Conservation (phyloP, 2,888 invertebrate species). For the Apotomis betuletana region DNA sequence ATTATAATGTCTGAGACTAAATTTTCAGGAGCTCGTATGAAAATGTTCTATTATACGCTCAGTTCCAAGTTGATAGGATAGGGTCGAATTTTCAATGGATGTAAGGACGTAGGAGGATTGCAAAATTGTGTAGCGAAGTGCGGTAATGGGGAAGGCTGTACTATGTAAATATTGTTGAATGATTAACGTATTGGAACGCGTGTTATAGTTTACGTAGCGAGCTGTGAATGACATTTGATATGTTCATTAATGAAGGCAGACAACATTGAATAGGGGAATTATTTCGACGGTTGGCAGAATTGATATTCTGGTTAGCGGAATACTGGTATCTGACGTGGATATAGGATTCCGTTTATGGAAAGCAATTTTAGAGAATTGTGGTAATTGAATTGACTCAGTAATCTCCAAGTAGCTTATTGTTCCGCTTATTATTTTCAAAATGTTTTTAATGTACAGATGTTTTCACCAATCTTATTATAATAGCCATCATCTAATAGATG, state of each 20-base stretch:
- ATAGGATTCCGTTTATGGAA: no score
- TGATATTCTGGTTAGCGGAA: background rate
- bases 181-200: constrained; percentile 27
- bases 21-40: constrained; percentile 4
- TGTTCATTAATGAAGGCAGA: constrained; percentile 2
- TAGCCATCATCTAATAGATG: no score
- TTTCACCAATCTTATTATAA: no score
- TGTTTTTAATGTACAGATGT: no score
- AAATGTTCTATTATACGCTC: background rate
- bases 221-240: constrained; percentile 20
- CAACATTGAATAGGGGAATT: background rate
- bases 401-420: no score
- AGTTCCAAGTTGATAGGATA: background rate
- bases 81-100: constrained; percentile 2
- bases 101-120: background rate
- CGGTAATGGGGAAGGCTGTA: constrained; percentile 29
- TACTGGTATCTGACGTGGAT: background rate
- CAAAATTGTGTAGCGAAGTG: background rate
- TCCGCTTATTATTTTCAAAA: no score
- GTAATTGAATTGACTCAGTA: no score
- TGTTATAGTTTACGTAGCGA: background rate
- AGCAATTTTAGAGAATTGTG: no score
- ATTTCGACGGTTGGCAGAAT: background rate
- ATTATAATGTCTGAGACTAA: constrained; percentile 30
- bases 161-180: constrained; percentile 36